phyloP scores from a whole-genome alignment of 2,888 invertebrate species.

The Halictus quadricinctus region DNA sequence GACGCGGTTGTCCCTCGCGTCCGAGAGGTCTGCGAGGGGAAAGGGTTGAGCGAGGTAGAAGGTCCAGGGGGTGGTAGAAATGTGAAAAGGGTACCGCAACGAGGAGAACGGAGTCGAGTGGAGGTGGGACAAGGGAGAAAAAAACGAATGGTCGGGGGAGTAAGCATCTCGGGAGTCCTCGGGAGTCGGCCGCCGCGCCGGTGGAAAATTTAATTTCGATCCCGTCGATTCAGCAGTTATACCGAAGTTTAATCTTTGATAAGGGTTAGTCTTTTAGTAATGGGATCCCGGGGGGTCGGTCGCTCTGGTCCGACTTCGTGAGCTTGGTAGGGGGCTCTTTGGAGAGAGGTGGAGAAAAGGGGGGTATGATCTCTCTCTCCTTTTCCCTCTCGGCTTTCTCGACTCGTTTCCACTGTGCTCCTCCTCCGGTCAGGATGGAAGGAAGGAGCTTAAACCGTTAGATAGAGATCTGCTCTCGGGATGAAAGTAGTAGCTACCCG shows the following conservation, averaged over 20 bases:
- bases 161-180: slow-evolving; percentile 56
- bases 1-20: not conserved
- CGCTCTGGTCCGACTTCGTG: slow-evolving; percentile 68
- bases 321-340: slow-evolving; percentile 48
- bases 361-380: not conserved
- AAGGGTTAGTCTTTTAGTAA: slow-evolving; percentile 83
- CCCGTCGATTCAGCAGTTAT: slow-evolving; percentile 85
- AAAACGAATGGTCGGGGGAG: slow-evolving; percentile 41
- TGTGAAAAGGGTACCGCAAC: slow-evolving; percentile 40
- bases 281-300: slow-evolving; percentile 81
- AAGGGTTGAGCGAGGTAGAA: slow-evolving; percentile 4
- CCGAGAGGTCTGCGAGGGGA: too few species aligned
- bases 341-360: not conserved
- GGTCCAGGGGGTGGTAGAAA: slow-evolving; percentile 17
- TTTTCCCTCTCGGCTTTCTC: slow-evolving; percentile 11
- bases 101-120: slow-evolving; percentile 35
- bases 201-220: slow-evolving; percentile 85
- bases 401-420: slow-evolving; percentile 53
- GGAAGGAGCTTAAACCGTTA: slow-evolving; percentile 81
- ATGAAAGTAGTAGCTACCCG: slow-evolving; percentile 80
- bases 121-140: slow-evolving; percentile 40
- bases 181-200: slow-evolving; percentile 69
- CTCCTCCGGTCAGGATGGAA: slow-evolving; percentile 60
- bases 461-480: slow-evolving; percentile 82
- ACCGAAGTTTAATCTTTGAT: slow-evolving; percentile 84